Evolutionary conservation across 2,888 invertebrate genomes (phyloP).

Genomic region (Thymelicus acteon): DNA sequence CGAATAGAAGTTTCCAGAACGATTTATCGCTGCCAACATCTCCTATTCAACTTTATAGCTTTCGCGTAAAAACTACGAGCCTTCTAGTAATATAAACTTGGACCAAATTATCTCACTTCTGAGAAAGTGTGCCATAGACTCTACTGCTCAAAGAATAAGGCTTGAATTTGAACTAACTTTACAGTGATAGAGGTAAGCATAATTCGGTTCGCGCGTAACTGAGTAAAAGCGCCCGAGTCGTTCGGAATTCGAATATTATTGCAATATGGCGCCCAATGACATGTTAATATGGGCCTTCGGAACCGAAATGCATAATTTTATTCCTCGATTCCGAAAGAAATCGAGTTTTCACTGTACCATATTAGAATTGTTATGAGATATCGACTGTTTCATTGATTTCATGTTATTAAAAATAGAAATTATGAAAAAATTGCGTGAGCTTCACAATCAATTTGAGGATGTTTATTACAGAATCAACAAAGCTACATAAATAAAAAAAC

Average conservation of each 20-base stretch:
- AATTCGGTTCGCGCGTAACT: conserved; percentile 28
- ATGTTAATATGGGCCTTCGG: conserved; percentile 77
- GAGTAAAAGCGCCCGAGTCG: conserved; percentile 55
- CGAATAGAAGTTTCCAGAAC: conserved; percentile 68
- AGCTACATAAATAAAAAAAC: too few relatives aligned
- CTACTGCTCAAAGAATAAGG: conserved; percentile 45
- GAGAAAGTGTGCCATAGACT: conserved; percentile 10
- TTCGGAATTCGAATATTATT: conserved; percentile 74
- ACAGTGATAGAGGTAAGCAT: conserved; percentile 27
- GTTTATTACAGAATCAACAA: too few relatives aligned
- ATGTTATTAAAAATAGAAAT: conserved; percentile 11
- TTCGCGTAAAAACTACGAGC: conserved; percentile 59
- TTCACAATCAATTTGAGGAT: too few relatives aligned
- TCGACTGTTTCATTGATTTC: conserved; percentile 29
- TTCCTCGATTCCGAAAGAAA: conserved; percentile 42
- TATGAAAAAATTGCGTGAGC: too few relatives aligned
- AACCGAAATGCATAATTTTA: conserved; percentile 80
- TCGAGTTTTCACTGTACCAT: conserved; percentile 34
- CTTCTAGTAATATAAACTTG: conserved; percentile 65
- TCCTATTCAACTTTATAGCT: conserved; percentile 64
- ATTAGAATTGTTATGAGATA: conserved; percentile 49
- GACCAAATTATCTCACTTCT: conserved; percentile 31
- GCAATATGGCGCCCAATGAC: conserved; percentile 80
- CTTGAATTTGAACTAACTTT: conserved; percentile 43
- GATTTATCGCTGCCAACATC: conserved; percentile 61